Conservation (phyloP, 2,888 invertebrate species). For the Sialis lutaria region DNA sequence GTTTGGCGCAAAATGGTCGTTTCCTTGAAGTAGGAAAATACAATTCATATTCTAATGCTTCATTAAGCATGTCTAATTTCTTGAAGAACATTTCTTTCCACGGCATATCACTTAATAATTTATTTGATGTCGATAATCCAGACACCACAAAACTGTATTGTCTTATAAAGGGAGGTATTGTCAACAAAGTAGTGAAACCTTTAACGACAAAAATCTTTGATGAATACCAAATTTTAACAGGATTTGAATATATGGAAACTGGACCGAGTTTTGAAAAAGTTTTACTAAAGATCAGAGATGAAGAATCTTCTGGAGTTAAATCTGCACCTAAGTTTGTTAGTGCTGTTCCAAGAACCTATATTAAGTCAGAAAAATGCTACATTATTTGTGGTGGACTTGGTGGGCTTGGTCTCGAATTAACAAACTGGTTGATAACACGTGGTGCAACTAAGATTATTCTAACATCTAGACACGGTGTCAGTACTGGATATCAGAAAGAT, state of each 20-base stretch:
- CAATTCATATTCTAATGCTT: constrained; percentile 34
- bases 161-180: constrained; percentile 30
- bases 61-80: constrained; percentile 33
- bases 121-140: constrained; percentile 32
- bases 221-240: constrained; percentile 31
- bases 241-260: constrained; percentile 27
- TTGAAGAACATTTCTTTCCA: constrained; percentile 40
- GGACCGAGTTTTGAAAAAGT: constrained; percentile 43
- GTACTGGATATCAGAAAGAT: no score
- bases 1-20: constrained; percentile 23
- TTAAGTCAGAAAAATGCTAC: no score
- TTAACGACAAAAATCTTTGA: constrained; percentile 32
- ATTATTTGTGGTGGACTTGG: no score
- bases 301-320: constrained; percentile 9
- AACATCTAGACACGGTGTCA: no score
- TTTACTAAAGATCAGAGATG: constrained; percentile 16
- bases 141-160: constrained; percentile 22
- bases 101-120: constrained; percentile 39
- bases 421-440: no score
- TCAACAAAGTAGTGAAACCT: constrained; percentile 33
- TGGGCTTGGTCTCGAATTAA: no score
- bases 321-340: no score
- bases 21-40: constrained; percentile 48
- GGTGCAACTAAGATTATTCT: no score
- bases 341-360: no score